phyloP scores from a whole-genome alignment of 1,140 invertebrate genomes.

The Hycleus cichorii region DNA sequence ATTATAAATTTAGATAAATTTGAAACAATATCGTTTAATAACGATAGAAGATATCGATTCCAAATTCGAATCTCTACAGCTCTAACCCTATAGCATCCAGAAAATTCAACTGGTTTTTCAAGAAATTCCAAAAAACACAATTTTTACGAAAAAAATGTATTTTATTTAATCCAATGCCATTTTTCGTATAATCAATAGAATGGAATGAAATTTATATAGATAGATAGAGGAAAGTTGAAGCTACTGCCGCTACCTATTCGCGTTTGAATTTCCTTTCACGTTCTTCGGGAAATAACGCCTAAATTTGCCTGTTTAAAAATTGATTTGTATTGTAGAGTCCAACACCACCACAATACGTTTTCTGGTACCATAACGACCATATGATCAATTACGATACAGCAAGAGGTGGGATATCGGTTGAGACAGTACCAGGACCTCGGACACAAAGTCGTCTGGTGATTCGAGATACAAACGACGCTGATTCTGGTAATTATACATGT shows the following conservation, averaged over 20 bases:
- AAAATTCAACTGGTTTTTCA: no score
- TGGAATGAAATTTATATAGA: no score
- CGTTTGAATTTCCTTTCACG: no score
- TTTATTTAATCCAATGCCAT: neutral
- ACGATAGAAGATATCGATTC: no score
- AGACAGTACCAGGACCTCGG: constrained; percentile 73
- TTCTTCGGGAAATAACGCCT: no score
- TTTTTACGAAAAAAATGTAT: neutral
- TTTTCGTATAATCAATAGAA: neutral
- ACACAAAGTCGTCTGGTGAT: constrained; percentile 79
- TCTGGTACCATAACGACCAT: constrained; percentile 86
- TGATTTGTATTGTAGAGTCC: constrained; percentile 60
- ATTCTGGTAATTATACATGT: constrained; percentile 88
- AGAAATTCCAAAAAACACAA: no score
- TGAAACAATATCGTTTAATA: no score
- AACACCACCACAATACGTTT: constrained; percentile 81
- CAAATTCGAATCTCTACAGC: no score
- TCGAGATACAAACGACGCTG: constrained; percentile 70
- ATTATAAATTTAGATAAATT: neutral
- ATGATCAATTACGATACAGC: constrained; percentile 89
- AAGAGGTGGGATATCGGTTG: constrained; percentile 74
- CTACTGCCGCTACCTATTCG: no score
- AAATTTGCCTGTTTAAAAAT: neutral
- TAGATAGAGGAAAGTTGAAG: no score
- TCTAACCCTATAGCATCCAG: no score